Evolutionary conservation across 1,140 invertebrate genomes (phyloP).

Genomic region (Holotrichia oblita): DNA sequence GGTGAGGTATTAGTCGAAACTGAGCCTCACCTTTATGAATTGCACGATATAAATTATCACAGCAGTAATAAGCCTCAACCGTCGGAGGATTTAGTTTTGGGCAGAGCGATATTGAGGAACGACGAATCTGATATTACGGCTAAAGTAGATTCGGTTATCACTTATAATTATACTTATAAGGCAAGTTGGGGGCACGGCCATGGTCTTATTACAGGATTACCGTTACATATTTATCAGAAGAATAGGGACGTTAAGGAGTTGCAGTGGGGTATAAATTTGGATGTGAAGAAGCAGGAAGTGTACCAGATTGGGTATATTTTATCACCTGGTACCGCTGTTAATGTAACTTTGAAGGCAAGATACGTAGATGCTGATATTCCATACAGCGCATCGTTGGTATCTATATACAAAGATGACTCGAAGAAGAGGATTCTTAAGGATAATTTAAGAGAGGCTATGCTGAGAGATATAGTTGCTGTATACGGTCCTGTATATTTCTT

Average conservation of each 20-base stretch:
- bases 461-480: conserved; percentile 72
- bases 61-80: conserved; percentile 65
- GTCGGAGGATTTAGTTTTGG: conserved; percentile 66
- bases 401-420: conserved; percentile 72
- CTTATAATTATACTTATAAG: conserved; percentile 73
- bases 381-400: conserved; percentile 75
- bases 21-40: conserved; percentile 78
- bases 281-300: conserved; percentile 58
- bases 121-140: conserved; percentile 58
- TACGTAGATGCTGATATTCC: conserved; percentile 76
- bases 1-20: conserved; percentile 82
- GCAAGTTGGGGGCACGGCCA: conserved; percentile 82
- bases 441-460: conserved; percentile 69
- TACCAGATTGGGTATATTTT: conserved; percentile 69
- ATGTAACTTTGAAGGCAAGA: conserved; percentile 78
- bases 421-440: conserved; percentile 65
- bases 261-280: conserved; percentile 63
- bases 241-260: conserved; percentile 70
- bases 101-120: conserved; percentile 71
- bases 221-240: conserved; percentile 73
- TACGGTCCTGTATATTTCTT: conserved; percentile 79
- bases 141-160: conserved; percentile 74
- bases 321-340: conserved; percentile 79
- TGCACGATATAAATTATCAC: conserved; percentile 72
- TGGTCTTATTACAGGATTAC: conserved; percentile 76